Percentiles rank a stretch among this genome's conserved stretches.
Conservation (phyloP, 2,113 vertebrate species). For the Emberiza fucata region DNA sequence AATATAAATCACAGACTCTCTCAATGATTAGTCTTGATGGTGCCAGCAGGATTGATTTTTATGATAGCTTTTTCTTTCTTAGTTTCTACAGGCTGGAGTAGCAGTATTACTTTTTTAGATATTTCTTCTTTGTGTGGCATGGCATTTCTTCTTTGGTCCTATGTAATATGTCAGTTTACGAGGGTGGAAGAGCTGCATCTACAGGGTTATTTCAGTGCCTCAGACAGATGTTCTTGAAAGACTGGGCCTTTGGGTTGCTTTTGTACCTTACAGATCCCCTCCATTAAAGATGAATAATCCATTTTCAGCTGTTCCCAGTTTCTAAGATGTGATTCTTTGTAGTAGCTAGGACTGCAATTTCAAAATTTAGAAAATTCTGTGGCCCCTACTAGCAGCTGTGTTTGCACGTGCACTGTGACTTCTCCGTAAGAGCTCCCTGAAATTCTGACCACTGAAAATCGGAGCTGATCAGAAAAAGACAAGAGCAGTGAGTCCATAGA, state of each 20-base stretch:
- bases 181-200: background rate
- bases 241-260: background rate
- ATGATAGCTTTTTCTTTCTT: background rate
- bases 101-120: background rate
- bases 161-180: background rate
- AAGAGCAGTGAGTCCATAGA: background rate
- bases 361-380: background rate
- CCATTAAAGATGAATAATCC: rapidly evolving
- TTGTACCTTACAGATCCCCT: background rate
- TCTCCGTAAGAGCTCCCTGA: background rate
- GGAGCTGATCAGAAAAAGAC: background rate
- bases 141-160: too few relatives aligned
- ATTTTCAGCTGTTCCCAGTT: background rate
- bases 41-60: background rate
- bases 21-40: background rate
- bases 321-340: background rate
- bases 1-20: background rate
- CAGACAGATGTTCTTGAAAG: background rate
- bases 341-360: background rate
- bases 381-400: background rate
- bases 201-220: background rate
- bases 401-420: background rate
- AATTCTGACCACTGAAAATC: background rate
- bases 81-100: background rate
- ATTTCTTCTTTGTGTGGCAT: background rate